These are phyloP conservation scores for Aphaenogaster ashmeadi DNA, from an alignment of 1,140 invertebrate species.

Conservation along the genomic window DNA sequence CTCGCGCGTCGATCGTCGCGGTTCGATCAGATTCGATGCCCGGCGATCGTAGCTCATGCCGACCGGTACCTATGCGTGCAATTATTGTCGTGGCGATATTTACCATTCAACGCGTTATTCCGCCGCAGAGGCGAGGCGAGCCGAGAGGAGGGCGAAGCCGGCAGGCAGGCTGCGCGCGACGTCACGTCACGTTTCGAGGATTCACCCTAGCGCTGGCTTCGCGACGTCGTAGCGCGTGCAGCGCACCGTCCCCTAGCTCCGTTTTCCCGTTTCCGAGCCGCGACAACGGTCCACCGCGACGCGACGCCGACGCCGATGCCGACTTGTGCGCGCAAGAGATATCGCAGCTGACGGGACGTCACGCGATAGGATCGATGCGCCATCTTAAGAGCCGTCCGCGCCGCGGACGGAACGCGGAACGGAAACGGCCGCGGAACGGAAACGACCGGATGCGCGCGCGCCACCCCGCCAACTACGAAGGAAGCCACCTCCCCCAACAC, in stretches of 20 bases:
- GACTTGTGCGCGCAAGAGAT: constrained; percentile 26
- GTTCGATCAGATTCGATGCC: background rate
- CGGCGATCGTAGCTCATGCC: background rate
- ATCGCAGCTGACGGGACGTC: constrained; percentile 41
- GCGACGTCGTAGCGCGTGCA: background rate
- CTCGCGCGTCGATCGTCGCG: background rate
- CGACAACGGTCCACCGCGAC: too few relatives aligned
- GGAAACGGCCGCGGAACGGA: constrained; percentile 15
- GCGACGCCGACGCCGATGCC: background rate
- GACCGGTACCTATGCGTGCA: background rate
- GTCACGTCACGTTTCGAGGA: constrained; percentile 26
- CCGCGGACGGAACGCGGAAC: constrained; percentile 1
- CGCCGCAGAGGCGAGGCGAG: constrained; percentile 39
- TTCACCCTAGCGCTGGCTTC: constrained; percentile 31
- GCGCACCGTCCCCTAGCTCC: constrained; percentile 1
- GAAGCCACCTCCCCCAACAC: background rate
- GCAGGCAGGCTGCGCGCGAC: background rate
- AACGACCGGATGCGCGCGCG: constrained; percentile 22
- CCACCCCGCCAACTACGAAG: constrained; percentile 38
- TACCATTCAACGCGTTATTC: constrained; percentile 62
- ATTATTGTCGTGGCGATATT: constrained; percentile 21
- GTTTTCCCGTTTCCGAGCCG: background rate
- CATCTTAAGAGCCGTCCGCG: constrained; percentile 62
- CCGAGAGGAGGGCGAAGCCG: constrained; percentile 32
- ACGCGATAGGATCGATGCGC: constrained; percentile 73